Base-by-base conservation (phyloP, 2,888 invertebrate species). In the Halictus ligatus region DNA sequence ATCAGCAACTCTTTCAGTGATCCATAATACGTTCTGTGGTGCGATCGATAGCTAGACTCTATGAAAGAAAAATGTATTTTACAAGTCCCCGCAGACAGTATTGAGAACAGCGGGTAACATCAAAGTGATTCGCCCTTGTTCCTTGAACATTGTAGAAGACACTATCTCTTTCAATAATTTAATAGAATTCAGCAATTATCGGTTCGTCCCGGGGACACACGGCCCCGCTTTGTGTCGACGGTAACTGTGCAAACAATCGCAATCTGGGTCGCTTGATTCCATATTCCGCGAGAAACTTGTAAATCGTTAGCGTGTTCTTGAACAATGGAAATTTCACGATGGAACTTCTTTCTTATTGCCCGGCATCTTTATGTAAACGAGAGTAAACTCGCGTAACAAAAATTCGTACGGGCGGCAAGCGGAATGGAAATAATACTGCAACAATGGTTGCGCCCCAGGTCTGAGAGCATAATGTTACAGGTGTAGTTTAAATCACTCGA, bases 181-280 rank as follows among this genome's bases (percentile, higher is more conserved):
- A 75, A 84, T 83, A 58, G 46, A 69, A 84, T 79, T 76, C 72
- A 48, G 48, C 64, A 85, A 79, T 85, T 85, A 84, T 84, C 84
- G 73, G 75, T 54, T 73, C 72, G 58, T 64, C 46, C 75, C 12
- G 69, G n/a, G 40, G 46, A 75, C 21, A 43, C 60, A 75, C 60
- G 78, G 46, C 8, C n/a, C 15, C 50, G 50, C 6, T 73, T 48
- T 54, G 50, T 77, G 18, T 35, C 48, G 46, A 25, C 40, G 46
- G 71, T 75, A 81, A 78, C 77, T 50, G 64, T 72, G 86, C 80
- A 83, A 86, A 87, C 80, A 80, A 54, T 83, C 50, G 64, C 81
- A 73, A 86, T 87, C 80, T 80, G 75, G 87, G 86, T 86, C 80
- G 76, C 67, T 76, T 58, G 78, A 86, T 86, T 87, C 58, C 73